A percentile compares a stretch with the other conserved stretches of the same genome.
Conservation (phyloP, 53 echinoderm and acorn worm species). For the Patiria pectinifera region DNA sequence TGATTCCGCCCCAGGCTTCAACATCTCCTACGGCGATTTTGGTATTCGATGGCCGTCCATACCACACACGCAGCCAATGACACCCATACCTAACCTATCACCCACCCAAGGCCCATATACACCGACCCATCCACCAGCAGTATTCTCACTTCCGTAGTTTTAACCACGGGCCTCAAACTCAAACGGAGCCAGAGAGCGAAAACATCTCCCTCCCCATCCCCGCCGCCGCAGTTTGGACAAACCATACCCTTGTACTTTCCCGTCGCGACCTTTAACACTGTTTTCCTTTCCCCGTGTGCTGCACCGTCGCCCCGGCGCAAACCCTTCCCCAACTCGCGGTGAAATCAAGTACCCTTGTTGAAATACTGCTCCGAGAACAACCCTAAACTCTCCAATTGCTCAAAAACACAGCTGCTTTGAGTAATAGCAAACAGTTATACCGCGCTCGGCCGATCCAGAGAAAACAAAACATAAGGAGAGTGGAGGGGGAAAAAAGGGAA, state of each 20-base stretch:
- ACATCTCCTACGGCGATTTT: not conserved
- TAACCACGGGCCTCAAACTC: not conserved
- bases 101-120: not conserved
- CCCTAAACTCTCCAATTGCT: not conserved
- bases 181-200: constrained; percentile 24
- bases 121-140: not conserved
- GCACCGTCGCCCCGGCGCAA: not conserved
- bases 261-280: constrained; percentile 49
- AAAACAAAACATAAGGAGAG: constrained; percentile 24
- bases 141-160: constrained; percentile 24
- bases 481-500: constrained; percentile 5
- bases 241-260: constrained; percentile 43
- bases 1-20: not conserved
- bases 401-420: constrained; percentile 47
- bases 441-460: constrained; percentile 1
- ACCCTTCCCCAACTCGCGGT: not conserved
- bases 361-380: constrained; percentile 6
- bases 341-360: constrained; percentile 25
- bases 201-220: not conserved
- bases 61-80: constrained; percentile 49
- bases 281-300: constrained; percentile 7
- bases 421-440: constrained; percentile 54
- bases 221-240: constrained; percentile 47
- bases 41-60: not conserved
- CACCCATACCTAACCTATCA: not conserved